Percentiles rank a stretch among this genome's conserved stretches.
These are phyloP conservation scores for Yasuhikotakia modesta DNA, from an alignment of 2,797 vertebrate species.

Conservation along the genomic window DNA sequence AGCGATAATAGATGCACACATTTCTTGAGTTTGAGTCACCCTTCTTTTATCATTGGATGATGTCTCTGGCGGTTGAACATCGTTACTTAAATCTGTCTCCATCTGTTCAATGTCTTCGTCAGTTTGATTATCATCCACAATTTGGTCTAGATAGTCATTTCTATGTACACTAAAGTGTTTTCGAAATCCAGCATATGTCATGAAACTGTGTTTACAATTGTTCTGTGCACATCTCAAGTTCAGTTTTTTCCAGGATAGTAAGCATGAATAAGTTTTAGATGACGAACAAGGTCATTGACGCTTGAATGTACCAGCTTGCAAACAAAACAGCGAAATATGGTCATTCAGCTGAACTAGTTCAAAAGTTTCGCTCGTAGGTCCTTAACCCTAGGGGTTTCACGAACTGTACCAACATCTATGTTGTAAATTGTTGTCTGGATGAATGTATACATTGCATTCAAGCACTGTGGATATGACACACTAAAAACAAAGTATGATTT, in stretches of 20 bases:
- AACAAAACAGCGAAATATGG: not conserved
- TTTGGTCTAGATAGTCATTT: no score
- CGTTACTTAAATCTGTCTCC: no score
- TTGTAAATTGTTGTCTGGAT: no score
- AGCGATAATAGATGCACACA: conserved; percentile 50
- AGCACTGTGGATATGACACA: not conserved
- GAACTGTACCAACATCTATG: no score
- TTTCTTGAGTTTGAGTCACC: conserved; percentile 36
- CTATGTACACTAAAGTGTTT: conserved; percentile 33
- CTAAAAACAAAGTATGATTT: conserved; percentile 30
- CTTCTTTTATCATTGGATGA: not conserved
- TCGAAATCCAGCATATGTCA: conserved; percentile 47
- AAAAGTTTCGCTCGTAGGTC: not conserved
- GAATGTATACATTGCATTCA: not conserved
- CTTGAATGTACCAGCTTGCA: not conserved
- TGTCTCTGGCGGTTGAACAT: not conserved
- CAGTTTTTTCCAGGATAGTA: not conserved
- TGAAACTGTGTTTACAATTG: no score
- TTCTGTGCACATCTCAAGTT: no score
- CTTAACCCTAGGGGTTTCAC: not conserved
- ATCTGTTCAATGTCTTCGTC: no score
- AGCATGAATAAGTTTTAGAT: not conserved
- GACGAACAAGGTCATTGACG: not conserved
- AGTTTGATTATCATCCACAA: no score
- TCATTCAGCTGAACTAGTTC: not conserved